Conservation (phyloP, 2,888 invertebrate genomes). For the Dynastes maya region DNA sequence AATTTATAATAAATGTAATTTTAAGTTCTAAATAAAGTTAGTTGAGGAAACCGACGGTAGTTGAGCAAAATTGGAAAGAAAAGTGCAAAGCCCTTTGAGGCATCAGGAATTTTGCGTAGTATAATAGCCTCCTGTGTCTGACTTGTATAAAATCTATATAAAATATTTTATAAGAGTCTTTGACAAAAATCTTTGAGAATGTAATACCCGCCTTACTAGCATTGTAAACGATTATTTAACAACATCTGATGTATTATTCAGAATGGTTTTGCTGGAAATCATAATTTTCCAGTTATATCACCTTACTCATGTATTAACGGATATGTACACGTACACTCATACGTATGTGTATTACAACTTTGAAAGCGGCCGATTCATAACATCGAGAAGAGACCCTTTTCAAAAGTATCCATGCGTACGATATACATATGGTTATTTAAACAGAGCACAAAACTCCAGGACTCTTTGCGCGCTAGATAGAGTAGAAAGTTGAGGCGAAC, state of each 20-base stretch:
- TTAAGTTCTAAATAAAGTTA: too few relatives aligned
- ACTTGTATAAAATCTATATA: too few relatives aligned
- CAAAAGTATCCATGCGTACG: conserved; percentile 69
- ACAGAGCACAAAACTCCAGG: conserved; percentile 43
- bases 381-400: conserved; percentile 60
- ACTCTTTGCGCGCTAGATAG: conserved; percentile 52
- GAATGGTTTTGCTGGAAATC: not conserved
- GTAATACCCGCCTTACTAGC: too few relatives aligned
- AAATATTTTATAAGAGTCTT: too few relatives aligned
- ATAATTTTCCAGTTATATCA: conserved; percentile 3
- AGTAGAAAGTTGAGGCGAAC: conserved; percentile 17
- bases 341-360: conserved; percentile 28
- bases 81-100: too few relatives aligned
- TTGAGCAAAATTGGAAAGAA: too few relatives aligned
- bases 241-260: not conserved
- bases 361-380: conserved; percentile 54
- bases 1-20: too few relatives aligned
- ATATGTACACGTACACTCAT: not conserved
- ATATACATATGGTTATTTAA: conserved; percentile 56
- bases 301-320: conserved; percentile 8
- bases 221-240: too few relatives aligned
- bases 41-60: too few relatives aligned
- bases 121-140: too few relatives aligned
- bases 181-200: too few relatives aligned
- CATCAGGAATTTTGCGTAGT: too few relatives aligned